These are phyloP conservation scores for Oryzias woworae DNA, from an alignment of 2,113 vertebrate genomes.

Conservation along the genomic window DNA sequence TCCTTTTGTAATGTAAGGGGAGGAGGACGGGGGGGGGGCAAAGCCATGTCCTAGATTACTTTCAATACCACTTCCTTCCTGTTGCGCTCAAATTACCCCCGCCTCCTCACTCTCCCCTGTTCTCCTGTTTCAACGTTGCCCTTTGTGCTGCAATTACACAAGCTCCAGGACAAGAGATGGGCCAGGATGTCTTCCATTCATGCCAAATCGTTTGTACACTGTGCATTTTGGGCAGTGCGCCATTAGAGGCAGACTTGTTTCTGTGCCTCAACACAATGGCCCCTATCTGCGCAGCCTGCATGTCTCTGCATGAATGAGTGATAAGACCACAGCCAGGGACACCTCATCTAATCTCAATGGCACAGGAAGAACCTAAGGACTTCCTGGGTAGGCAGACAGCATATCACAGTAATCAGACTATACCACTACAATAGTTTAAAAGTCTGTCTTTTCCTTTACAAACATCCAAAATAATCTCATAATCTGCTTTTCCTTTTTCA, in stretches of 20 bases:
- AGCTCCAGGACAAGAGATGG: constrained; percentile 60
- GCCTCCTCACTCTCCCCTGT: constrained; percentile 50
- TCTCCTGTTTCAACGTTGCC: constrained; percentile 76
- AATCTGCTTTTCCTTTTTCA: background rate
- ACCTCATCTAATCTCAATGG: constrained; percentile 58
- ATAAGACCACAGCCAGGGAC: constrained; percentile 53
- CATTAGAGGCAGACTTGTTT: constrained; percentile 39
- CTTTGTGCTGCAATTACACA: constrained; percentile 74
- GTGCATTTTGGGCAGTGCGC: constrained; percentile 25
- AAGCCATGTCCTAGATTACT: constrained; percentile 96
- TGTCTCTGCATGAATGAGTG: constrained; percentile 41
- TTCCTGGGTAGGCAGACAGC: constrained; percentile 52
- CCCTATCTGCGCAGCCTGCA: constrained; percentile 48
- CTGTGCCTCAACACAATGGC: constrained; percentile 49
- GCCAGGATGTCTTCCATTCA: constrained; percentile 51
- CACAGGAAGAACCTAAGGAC: constrained; percentile 57
- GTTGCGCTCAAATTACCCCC: constrained; percentile 87
- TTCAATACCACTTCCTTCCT: constrained; percentile 96
- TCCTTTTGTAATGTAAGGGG: constrained; percentile 86
- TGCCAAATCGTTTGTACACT: constrained; percentile 46
- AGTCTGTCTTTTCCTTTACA: background rate
- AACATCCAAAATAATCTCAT: background rate
- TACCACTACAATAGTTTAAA: background rate
- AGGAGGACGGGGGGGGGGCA: constrained; percentile 75
- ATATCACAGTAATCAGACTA: constrained; percentile 49